A percentile compares a stretch with the other conserved stretches of the same genome.
Evolutionary conservation across 1,140 invertebrate species (phyloP).

Genomic region (Camponotus pennsylvanicus): DNA sequence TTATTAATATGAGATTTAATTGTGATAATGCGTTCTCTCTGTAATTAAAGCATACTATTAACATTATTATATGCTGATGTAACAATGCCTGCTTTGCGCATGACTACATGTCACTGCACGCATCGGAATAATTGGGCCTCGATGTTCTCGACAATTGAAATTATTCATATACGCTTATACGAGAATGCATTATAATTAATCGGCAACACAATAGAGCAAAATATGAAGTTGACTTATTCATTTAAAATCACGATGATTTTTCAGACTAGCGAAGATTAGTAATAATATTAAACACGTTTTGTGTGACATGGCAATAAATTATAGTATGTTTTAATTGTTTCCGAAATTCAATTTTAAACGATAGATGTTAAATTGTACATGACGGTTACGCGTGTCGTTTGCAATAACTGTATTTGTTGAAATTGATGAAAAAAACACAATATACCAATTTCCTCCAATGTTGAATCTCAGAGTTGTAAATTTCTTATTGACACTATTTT

Average conservation of each 20-base stretch:
- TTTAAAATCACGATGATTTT: not conserved
- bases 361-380: slow-evolving; percentile 21
- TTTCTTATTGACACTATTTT: not conserved
- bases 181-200: slow-evolving; percentile 25
- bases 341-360: not conserved
- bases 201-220: not conserved
- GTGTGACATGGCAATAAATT: slow-evolving; percentile 6
- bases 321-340: slow-evolving; percentile 21
- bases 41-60: slow-evolving; percentile 35
- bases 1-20: slow-evolving; percentile 3
- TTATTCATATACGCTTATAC: not conserved
- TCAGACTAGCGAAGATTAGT: no score
- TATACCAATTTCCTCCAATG: not conserved
- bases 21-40: slow-evolving; percentile 16
- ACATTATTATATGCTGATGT: slow-evolving; percentile 29
- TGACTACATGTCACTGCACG: not conserved
- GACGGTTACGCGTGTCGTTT: not conserved
- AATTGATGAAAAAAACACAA: not conserved
- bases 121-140: slow-evolving; percentile 28
- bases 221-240: not conserved
- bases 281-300: not conserved
- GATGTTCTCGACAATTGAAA: slow-evolving; percentile 30
- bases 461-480: not conserved
- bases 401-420: not conserved
- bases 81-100: not conserved